These are phyloP conservation scores for Galerucella nymphaeae DNA, from an alignment of 2,888 invertebrate species.

Conservation along the genomic window DNA sequence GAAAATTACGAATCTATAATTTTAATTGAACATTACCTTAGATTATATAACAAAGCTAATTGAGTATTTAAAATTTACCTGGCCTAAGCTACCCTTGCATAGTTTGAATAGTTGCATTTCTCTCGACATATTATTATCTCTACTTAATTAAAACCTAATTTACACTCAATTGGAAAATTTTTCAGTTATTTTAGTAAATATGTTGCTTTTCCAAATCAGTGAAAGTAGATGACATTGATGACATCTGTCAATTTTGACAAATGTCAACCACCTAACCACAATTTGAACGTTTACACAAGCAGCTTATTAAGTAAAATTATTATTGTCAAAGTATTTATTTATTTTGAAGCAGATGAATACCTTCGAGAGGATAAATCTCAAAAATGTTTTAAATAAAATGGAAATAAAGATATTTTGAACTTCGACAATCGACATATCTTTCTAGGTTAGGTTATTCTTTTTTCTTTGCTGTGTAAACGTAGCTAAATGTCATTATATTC, in stretches of 20 bases:
- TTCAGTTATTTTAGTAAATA: background rate
- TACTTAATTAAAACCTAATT: background rate
- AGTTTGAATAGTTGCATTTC: slow-evolving; percentile 60
- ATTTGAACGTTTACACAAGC: background rate
- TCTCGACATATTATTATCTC: slow-evolving; percentile 58
- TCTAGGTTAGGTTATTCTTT: too few relatives aligned
- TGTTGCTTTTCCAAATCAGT: background rate
- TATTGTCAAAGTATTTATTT: too few relatives aligned
- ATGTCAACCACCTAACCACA: background rate
- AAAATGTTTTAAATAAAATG: too few relatives aligned
- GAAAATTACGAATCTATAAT: slow-evolving; percentile 64
- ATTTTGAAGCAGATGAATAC: too few relatives aligned
- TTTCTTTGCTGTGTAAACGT: background rate
- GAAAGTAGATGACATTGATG: background rate
- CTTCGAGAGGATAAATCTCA: too few relatives aligned
- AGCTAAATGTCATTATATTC: background rate
- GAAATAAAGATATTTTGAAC: too few relatives aligned
- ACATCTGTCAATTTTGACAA: background rate
- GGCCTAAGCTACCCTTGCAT: slow-evolving; percentile 56
- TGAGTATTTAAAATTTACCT: slow-evolving; percentile 52
- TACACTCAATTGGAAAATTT: background rate
- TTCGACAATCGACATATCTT: too few relatives aligned
- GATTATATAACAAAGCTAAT: slow-evolving; percentile 34
- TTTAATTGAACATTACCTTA: slow-evolving; percentile 20
- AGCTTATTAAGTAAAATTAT: too few relatives aligned